Base-by-base conservation (phyloP, 2,113 vertebrate species). In the Silurus asotus region DNA sequence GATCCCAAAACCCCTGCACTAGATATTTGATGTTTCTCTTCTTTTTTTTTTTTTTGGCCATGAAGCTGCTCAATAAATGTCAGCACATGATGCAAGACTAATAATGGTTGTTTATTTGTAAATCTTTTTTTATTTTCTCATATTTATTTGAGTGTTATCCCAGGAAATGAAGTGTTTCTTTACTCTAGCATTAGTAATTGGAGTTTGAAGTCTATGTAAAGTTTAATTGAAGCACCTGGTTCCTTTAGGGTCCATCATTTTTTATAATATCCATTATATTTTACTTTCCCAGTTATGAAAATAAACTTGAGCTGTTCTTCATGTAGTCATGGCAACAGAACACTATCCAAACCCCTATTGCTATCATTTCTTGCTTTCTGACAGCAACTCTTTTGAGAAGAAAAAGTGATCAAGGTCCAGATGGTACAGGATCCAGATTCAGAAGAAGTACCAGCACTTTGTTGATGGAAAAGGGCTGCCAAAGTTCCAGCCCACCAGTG, bases 361-460 rank as follows among this genome's bases (percentile, higher is more conserved):
- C 20, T 23, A 49, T 49, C 45, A 8, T 48, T 56, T 56, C 14
- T 55, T 77, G 10, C 23, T 23, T 75, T 19, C 13, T 13, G 20
- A 17, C 51, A 51, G 10, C 23, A 55, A 56, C 6, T 53, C 20
- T 17, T 76, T 76, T 76, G 49, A 2, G 7, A 55, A 77, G n/a
- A 17, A 78, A 78, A 59, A 56, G 8, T 17, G n/a, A 78, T 28
- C 75, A 76, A 14, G 75, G 11, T 76, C 72, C 72, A 76, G 72
- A 53, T 76, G 49, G 49, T 76, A 76, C 13, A 53, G 6, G 23
- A 53, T 28, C 14, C n/a, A 56, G 51, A 5, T 77, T 8, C 53
- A 75, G 72, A 77, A 56, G 6, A 8, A 45, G 55, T 17, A 79
- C 56, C 28, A 79, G 56, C 15, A 45, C 4, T 4, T 37, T 78